These are phyloP conservation scores for Mythimna albipuncta DNA, from an alignment of 2,888 invertebrate species.

Conservation along the genomic window DNA sequence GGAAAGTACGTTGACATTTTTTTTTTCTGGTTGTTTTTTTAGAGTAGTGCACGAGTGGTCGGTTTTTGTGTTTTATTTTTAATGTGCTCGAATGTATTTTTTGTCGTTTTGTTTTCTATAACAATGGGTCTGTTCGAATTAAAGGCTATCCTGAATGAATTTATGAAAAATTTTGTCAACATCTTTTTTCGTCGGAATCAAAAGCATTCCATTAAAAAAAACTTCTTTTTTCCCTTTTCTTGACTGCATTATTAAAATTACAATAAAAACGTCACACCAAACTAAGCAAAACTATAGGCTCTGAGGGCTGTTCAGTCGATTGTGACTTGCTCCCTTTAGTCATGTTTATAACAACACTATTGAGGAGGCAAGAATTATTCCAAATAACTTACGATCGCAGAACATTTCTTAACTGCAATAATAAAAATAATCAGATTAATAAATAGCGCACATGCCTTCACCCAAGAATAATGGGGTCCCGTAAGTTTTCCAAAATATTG, in stretches of 20 bases:
- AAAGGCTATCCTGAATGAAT: background rate
- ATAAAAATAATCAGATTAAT: slow-evolving; percentile 57
- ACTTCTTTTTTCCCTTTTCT: no score
- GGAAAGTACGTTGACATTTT: slow-evolving; percentile 57
- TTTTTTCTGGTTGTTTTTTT: slow-evolving; percentile 57
- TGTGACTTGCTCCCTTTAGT: background rate
- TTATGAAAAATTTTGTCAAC: no score
- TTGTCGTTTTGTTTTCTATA: slow-evolving; percentile 1
- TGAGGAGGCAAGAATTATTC: background rate
- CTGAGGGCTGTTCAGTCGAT: no score
- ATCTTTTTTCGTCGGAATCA: no score
- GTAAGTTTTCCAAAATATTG: slow-evolving; percentile 71
- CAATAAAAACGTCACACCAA: no score
- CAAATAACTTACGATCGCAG: background rate
- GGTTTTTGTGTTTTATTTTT: slow-evolving; percentile 30
- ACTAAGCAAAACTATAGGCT: no score
- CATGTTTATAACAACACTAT: background rate
- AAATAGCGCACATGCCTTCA: slow-evolving; percentile 61
- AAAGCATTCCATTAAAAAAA: no score
- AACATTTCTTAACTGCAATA: slow-evolving; percentile 36
- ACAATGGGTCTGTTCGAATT: slow-evolving; percentile 1
- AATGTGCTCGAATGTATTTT: slow-evolving; percentile 17
- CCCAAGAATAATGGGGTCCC: slow-evolving; percentile 55
- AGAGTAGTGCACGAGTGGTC: slow-evolving; percentile 44
- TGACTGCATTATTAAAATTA: no score